phyloP scores from a whole-genome alignment of 2,113 vertebrate genomes.

The Phyllopteryx taeniolatus region DNA sequence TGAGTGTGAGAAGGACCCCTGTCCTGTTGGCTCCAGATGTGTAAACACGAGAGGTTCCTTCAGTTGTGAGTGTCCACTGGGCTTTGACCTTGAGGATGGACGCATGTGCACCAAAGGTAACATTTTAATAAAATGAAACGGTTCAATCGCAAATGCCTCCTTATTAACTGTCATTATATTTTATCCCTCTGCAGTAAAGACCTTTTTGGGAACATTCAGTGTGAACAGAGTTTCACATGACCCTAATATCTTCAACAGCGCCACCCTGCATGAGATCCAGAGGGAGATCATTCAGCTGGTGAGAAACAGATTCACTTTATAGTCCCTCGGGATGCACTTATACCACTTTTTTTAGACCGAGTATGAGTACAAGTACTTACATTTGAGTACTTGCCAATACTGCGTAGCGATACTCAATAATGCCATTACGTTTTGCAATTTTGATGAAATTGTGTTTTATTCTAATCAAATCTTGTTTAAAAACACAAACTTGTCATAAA shows the following conservation, averaged over 20 bases:
- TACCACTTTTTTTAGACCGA: background rate
- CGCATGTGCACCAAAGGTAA: conserved; percentile 85
- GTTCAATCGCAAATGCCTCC: background rate
- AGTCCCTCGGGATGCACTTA: too few species aligned
- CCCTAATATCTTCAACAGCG: conserved; percentile 63
- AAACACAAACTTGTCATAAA: too few species aligned
- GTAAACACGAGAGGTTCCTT: conserved; percentile 85
- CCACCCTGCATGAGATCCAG: conserved; percentile 73
- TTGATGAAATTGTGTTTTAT: too few species aligned
- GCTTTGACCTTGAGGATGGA: conserved; percentile 86
- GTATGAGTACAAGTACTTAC: too few species aligned
- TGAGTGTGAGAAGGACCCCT: conserved; percentile 83
- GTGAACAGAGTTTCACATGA: conserved; percentile 65
- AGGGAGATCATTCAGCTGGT: conserved; percentile 82
- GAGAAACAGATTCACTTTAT: conserved; percentile 39
- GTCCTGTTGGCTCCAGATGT: conserved; percentile 79
- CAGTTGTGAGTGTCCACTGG: conserved; percentile 84
- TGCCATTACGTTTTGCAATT: too few species aligned
- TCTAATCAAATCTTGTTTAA: too few species aligned
- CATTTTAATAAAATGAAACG: background rate
- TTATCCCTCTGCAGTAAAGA: conserved; percentile 74
- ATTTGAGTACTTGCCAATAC: too few species aligned
- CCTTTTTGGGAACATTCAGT: conserved; percentile 84
- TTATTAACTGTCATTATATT: background rate
- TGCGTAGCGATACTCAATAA: too few species aligned